phyloP scores from a whole-genome alignment of 2,113 vertebrate genomes.

The Indicator indicator region DNA sequence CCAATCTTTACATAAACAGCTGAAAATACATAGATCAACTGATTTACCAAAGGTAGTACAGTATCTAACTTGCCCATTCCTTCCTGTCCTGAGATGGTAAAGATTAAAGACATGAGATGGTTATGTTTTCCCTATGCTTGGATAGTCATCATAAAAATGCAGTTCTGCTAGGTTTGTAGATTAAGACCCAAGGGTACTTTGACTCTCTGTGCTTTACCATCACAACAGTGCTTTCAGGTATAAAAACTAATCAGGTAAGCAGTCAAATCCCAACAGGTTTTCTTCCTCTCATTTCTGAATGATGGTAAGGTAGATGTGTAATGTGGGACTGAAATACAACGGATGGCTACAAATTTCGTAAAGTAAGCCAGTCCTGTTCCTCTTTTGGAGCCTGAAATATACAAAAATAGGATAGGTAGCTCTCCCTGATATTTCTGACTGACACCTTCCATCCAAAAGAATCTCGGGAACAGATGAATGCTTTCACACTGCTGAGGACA shows the following conservation, averaged over 20 bases:
- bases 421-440: background rate
- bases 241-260: background rate
- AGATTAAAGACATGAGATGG: background rate
- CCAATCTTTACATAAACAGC: conserved; percentile 18
- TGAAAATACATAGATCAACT: background rate
- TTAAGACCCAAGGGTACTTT: background rate
- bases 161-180: background rate
- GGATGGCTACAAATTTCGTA: background rate
- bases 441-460: background rate
- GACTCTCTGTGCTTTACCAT: background rate
- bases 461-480: background rate
- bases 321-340: background rate
- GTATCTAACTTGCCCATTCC: conserved; percentile 6
- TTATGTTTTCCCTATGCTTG: background rate
- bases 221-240: background rate
- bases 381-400: background rate
- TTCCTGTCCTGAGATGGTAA: conserved; percentile 37
- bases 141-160: background rate
- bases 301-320: background rate
- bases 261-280: background rate
- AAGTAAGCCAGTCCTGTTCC: background rate
- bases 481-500: background rate
- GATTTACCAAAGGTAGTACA: conserved; percentile 1
- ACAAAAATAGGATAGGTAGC: background rate
- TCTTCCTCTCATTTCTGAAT: background rate